Conservation (phyloP, 1,140 invertebrate species). For the Mycetomoellerius zeteki region DNA sequence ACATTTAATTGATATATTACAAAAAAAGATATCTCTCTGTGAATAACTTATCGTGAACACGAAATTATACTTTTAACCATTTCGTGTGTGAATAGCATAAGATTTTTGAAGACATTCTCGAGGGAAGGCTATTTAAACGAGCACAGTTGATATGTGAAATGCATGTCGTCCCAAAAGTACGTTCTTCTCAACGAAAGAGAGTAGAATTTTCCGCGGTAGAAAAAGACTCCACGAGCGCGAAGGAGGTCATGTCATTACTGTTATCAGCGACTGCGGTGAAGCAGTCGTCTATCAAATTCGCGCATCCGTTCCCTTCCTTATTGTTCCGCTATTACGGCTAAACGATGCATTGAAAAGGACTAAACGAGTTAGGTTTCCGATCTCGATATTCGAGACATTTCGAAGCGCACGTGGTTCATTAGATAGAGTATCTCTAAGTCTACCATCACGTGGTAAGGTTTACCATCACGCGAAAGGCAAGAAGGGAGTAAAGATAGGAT, state of each 20-base stretch:
- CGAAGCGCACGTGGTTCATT: slow-evolving; percentile 51
- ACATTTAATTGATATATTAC: background rate
- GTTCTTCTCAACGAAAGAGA: slow-evolving; percentile 22
- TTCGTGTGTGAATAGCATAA: slow-evolving; percentile 7
- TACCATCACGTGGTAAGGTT: slow-evolving; percentile 50
- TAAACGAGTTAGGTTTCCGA: slow-evolving; percentile 43
- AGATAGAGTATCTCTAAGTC: slow-evolving; percentile 54
- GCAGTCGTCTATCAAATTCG: slow-evolving; percentile 53
- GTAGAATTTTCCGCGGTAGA: slow-evolving; percentile 3
- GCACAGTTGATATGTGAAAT: slow-evolving; percentile 56
- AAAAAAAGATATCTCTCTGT: background rate
- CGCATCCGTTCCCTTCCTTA: slow-evolving; percentile 40
- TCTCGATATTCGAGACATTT: slow-evolving; percentile 39
- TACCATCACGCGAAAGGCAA: slow-evolving; percentile 9
- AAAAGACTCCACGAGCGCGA: slow-evolving; percentile 13
- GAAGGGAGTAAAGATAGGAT: slow-evolving; percentile 35
- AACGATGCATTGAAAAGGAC: slow-evolving; percentile 34
- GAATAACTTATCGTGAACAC: background rate
- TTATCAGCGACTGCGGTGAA: slow-evolving; percentile 49
- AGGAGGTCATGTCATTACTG: slow-evolving; percentile 55
- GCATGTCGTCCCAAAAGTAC: slow-evolving; percentile 39
- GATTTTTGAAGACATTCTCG: slow-evolving; percentile 29
- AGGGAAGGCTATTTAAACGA: slow-evolving; percentile 49
- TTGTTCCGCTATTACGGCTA: slow-evolving; percentile 40
- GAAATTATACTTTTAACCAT: slow-evolving; percentile 14